phyloP scores from a whole-genome alignment of 2,797 vertebrate genomes.

The Avahi laniger region DNA sequence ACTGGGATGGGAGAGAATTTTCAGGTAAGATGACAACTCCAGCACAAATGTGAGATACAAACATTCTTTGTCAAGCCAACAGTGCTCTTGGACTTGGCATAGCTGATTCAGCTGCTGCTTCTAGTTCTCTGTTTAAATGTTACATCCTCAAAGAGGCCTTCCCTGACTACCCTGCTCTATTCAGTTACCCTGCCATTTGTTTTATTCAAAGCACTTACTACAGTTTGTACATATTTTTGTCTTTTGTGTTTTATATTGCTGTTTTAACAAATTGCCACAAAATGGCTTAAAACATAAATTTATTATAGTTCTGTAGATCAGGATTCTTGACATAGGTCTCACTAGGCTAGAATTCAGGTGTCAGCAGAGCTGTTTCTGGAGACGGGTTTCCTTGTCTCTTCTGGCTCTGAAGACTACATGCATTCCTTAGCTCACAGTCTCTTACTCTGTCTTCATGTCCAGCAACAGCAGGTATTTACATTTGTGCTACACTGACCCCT shows the following conservation, averaged over 20 bases:
- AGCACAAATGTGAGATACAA: not conserved
- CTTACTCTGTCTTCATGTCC: not conserved
- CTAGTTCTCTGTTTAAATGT: not conserved
- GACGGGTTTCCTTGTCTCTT: not conserved
- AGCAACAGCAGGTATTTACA: not conserved
- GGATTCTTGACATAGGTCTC: not conserved
- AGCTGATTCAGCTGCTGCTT: not conserved
- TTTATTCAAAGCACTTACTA: not conserved
- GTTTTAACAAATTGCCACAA: not conserved
- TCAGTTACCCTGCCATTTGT: not conserved
- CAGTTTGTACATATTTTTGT: not conserved
- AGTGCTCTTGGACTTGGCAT: not conserved
- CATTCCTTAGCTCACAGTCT: not conserved
- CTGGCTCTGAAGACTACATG: not conserved
- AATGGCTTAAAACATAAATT: not conserved
- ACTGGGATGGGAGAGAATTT: too few species aligned
- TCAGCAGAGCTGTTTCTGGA: not conserved
- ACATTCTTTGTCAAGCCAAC: not conserved
- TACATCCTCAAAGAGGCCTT: not conserved
- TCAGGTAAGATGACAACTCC: not conserved
- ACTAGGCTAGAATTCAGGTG: not conserved
- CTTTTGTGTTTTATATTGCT: not conserved
- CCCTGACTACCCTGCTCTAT: accelerated
- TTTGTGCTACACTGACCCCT: too few species aligned
- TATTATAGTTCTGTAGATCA: not conserved